Conservation (phyloP, 2,113 vertebrate genomes). For the Sula dactylatra region DNA sequence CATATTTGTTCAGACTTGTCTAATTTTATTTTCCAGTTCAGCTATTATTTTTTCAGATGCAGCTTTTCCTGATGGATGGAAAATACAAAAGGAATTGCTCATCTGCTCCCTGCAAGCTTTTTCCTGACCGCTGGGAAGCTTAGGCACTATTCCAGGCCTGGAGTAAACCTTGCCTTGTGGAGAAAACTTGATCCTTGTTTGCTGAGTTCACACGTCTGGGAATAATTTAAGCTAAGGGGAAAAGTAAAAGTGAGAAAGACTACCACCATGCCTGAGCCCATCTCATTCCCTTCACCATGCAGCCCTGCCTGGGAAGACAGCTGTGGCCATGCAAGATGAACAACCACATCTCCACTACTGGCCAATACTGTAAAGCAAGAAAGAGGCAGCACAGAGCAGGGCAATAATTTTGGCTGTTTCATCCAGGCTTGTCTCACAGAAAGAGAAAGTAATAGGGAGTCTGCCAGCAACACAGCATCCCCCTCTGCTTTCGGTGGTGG, state of each 20-base stretch:
- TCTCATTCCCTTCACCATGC: not conserved
- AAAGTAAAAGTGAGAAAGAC: conserved; percentile 53
- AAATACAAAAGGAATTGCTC: conserved; percentile 49
- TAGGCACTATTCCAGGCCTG: conserved; percentile 12
- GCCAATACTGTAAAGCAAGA: not conserved
- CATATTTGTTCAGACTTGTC: conserved; percentile 52
- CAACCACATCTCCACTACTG: not conserved
- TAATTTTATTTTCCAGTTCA: conserved; percentile 68
- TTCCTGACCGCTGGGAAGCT: conserved; percentile 37
- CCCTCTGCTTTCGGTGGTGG: not conserved
- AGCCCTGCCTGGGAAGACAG: not conserved
- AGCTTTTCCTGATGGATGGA: conserved; percentile 40
- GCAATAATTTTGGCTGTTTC: not conserved
- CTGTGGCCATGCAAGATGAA: not conserved
- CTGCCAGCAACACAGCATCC: not conserved
- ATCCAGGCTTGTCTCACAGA: not conserved
- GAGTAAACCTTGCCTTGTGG: not conserved
- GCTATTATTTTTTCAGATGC: conserved; percentile 63
- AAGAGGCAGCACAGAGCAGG: not conserved
- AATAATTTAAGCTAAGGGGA: conserved; percentile 52
- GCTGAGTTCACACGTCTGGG: conserved; percentile 47
- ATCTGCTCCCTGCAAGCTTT: conserved; percentile 39
- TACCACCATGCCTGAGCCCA: not conserved
- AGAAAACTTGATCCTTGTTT: conserved; percentile 52
- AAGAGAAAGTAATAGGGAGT: not conserved